phyloP scores from a whole-genome alignment of 2,797 vertebrate genomes.

The Bryconaethiops microstoma region DNA sequence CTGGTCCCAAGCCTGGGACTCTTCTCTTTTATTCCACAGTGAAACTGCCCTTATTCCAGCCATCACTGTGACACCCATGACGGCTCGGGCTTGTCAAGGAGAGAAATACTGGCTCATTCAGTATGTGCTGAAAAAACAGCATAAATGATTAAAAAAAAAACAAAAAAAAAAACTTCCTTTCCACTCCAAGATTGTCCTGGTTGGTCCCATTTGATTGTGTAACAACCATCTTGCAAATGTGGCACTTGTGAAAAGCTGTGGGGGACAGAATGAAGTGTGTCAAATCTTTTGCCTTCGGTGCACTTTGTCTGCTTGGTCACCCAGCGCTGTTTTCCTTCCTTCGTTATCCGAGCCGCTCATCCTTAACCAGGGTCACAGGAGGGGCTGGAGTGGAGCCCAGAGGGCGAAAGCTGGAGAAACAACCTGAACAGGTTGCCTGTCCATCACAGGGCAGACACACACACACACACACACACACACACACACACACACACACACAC shows the following conservation, averaged over 20 bases:
- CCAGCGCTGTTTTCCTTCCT: no score
- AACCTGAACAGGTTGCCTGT: no score
- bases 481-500: no score
- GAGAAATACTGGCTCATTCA: background rate
- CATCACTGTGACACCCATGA: background rate
- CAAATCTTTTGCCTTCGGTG: background rate
- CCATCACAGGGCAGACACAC: no score
- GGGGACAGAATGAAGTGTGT: background rate
- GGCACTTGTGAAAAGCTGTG: conserved; percentile 6
- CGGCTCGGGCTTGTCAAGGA: background rate
- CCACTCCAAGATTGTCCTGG: background rate
- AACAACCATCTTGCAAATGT: background rate
- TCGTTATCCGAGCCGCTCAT: no score
- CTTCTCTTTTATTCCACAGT: background rate
- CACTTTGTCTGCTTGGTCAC: background rate
- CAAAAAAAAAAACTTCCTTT: background rate
- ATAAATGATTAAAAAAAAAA: background rate
- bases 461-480: no score
- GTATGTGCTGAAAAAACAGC: background rate
- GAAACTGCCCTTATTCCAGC: background rate
- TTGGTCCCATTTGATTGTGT: background rate
- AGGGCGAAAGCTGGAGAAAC: no score
- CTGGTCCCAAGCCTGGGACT: background rate
- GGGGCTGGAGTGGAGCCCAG: no score
- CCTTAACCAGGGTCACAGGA: no score